Base-by-base conservation (phyloP, 2,797 vertebrate species). In the Sitta carolinensis region DNA sequence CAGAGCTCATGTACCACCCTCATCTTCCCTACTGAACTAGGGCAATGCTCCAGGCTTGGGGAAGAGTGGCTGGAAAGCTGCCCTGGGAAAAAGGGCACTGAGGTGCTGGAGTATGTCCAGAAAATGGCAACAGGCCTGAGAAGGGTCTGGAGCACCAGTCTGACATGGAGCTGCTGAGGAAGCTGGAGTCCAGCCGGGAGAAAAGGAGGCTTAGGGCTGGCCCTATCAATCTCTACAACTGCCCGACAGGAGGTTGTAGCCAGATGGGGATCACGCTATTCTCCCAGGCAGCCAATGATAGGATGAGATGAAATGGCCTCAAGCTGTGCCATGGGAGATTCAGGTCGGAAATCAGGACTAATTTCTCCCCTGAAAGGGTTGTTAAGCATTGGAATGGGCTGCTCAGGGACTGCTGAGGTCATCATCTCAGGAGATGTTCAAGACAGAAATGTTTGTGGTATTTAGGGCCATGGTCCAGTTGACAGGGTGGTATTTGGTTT, bases 241-340 rank as follows among this genome's bases (percentile, higher is more conserved):
- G 16, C 48, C 63, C 2, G 0, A 69, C 10, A 63, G 57, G 10
- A 51, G 16, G 7, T 0, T 13, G 34, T 8, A 30, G 42, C 30
- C 19, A 82, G 32, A 7, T 13, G 38, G 50, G 20, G n/a, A 25
- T 13, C 0, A 0, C 25, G n/a, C 1, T 13, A 9, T 30, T 58
- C 43, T 34, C 17, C n/a, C 58, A n/a, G 32, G 20, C 50, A 89
- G 51, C 10, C 13, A 63, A 58, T 0, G 0, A 58, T 10, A 45
- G 12, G 29, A 57, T 11, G 38, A 64, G 43, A 57, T 11, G 17
- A 86, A 61, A 77, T 11, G 15, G 48, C 11, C 40, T 36, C 62
- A 68, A 81, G 34, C 17, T 64, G 38, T 7, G 27, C 29, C 51
- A 52, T 4, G 2, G 12, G 25, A 69, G 29, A 12, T 30, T 27